Conservation (phyloP, 2,797 vertebrate species). For the Enteromius trimaculatus region DNA sequence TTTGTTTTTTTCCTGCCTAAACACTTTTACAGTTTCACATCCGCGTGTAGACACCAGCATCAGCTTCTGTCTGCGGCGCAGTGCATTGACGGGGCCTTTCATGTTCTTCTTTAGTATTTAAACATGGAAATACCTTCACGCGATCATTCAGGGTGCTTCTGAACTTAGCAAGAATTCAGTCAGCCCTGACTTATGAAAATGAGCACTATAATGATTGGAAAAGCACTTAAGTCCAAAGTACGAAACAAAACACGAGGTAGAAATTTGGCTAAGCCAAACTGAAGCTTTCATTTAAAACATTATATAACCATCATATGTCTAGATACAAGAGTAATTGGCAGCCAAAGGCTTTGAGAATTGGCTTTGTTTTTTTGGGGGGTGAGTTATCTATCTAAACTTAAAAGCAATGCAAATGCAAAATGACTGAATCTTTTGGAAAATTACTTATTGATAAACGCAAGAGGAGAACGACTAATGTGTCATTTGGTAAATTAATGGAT, state of each 20-base stretch:
- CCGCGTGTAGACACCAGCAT: constrained; percentile 7
- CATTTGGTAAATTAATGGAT: neutral
- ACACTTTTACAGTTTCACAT: constrained; percentile 44
- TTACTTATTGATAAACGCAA: neutral
- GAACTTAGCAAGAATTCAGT: neutral
- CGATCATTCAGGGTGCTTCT: neutral
- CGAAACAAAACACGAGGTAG: neutral
- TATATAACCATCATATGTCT: neutral
- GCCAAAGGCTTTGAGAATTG: neutral
- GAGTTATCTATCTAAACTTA: neutral
- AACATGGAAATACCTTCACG: neutral
- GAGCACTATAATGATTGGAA: neutral
- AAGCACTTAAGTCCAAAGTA: neutral
- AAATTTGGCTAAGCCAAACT: constrained; percentile 11
- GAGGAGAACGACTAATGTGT: neutral
- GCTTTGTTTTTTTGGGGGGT: neutral
- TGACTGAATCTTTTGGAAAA: neutral
- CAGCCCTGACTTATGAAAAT: neutral
- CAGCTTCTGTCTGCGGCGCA: constrained; percentile 9
- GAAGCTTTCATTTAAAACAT: neutral
- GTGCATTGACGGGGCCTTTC: neutral
- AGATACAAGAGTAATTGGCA: neutral
- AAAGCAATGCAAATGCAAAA: neutral
- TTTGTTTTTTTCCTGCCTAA: neutral
- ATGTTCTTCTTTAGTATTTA: neutral